Percentiles rank a stretch among this genome's conserved stretches.
phyloP scores from a whole-genome alignment of 2,113 vertebrate genomes.

The Eubucco bourcierii region DNA sequence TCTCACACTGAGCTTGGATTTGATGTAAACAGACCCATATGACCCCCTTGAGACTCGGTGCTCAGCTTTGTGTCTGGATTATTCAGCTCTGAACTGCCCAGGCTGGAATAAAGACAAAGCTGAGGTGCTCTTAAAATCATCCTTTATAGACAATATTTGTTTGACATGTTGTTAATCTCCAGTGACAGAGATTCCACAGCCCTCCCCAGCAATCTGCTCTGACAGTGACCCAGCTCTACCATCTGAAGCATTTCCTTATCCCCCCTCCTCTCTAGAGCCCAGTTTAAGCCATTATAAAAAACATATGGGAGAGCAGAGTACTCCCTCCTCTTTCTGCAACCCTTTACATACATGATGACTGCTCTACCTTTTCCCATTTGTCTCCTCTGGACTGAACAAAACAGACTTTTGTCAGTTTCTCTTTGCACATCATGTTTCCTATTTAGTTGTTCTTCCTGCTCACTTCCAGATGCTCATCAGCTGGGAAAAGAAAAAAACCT shows the following conservation, averaged over 20 bases:
- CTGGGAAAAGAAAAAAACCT: neutral
- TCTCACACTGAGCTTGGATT: neutral
- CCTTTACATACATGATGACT: neutral
- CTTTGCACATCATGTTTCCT: neutral
- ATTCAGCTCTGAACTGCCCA: neutral
- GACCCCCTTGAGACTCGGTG: neutral
- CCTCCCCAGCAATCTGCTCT: neutral
- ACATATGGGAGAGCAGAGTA: neutral
- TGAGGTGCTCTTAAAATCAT: neutral
- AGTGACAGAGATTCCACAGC: neutral
- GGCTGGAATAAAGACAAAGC: neutral
- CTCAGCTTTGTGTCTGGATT: neutral
- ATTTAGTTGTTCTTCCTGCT: neutral
- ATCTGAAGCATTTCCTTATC: neutral
- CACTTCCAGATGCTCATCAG: neutral
- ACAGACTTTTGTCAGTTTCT: neutral
- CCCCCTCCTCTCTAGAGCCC: neutral
- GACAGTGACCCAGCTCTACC: neutral
- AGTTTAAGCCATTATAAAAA: neutral
- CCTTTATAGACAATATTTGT: neutral
- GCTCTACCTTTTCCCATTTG: neutral
- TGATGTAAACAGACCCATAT: accelerated
- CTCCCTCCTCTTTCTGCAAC: neutral
- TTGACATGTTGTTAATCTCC: neutral
- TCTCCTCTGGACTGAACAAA: neutral